These are phyloP conservation scores for Edolisoma coerulescens DNA, from an alignment of 2,113 vertebrate species.

Conservation along the genomic window DNA sequence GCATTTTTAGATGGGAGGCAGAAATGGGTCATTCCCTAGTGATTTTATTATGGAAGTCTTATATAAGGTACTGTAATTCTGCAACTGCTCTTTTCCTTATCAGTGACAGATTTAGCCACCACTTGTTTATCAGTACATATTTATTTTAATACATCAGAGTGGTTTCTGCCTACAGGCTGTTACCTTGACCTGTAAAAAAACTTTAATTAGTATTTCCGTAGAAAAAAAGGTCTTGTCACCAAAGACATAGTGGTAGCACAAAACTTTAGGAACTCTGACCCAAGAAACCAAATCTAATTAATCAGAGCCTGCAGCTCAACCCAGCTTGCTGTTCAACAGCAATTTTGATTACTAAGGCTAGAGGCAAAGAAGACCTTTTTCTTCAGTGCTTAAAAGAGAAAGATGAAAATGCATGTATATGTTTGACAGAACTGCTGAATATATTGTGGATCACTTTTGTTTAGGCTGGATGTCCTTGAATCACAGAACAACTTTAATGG, in stretches of 20 bases:
- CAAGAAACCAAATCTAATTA: background rate
- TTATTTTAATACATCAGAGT: background rate
- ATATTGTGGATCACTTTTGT: background rate
- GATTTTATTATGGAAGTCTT: background rate
- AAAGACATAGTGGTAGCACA: background rate
- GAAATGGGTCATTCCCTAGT: slow-evolving; percentile 29
- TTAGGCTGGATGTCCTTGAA: background rate
- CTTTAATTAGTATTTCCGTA: background rate
- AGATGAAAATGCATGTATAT: background rate
- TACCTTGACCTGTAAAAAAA: background rate
- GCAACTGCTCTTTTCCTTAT: background rate
- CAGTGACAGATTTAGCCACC: background rate
- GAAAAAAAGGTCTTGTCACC: background rate
- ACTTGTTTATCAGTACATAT: background rate
- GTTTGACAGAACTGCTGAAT: background rate
- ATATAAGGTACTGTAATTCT: background rate
- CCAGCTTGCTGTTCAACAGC: background rate
- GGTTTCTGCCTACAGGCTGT: background rate
- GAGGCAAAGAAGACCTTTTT: background rate
- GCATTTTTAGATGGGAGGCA: slow-evolving; percentile 8
- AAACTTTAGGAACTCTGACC: background rate
- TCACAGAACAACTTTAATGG: background rate
- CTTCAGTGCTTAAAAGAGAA: background rate
- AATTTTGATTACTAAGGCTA: background rate
- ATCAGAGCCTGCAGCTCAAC: background rate